Evolutionary conservation across 2,113 vertebrate genomes (phyloP), one percentile per base, ranked within the genome.

Genomic region (Haemorhous mexicanus): DNA sequence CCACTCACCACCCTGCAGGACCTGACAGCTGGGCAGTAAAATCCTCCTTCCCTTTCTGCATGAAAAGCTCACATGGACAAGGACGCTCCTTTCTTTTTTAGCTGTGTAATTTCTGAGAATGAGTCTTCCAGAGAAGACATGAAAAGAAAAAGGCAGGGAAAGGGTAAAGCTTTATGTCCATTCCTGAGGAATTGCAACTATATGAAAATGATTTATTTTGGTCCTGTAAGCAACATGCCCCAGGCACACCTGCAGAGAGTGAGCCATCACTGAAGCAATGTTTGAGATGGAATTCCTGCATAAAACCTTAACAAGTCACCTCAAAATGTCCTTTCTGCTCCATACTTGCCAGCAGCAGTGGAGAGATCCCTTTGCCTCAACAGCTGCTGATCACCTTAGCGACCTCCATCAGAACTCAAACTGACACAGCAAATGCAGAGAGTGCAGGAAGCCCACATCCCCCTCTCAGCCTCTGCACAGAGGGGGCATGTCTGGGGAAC

Each of bases 351-450:
- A 88, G 56, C 15, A 62, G 47, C 15, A 39, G 32, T 16, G 55
- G n/a, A 67, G 46, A 3, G 0, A 37, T 16, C 21, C 14, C 61
- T 75, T 19, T 62, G 15, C 15, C 46, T 22, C 1, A 0, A 17
- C 0, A 70, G 35, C n/a, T 78, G 78, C 55, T 81, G 41, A n/a
- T 33, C 10, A 46, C 7, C 2, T 9, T 21, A 26, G 44, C 0
- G 0, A 62, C 22, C 14, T 70, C 49, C 68, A 58, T 4, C 52
- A 58, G 19, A 66, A 39, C 47, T 61, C 52, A 23, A 16, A 35
- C 2, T 35, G n/a, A 55, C 44, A 23, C 7, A 20, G 30, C 32
- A 66, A 43, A 43, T 3, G 16, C 56, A 52, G 35, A 13, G 23
- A 12, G 26, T 7, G 11, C 28, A 49, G 28, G 49, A 39, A 49